Evolutionary conservation across 2,888 invertebrate genomes (phyloP).

Genomic region (Luffia ferchaultella): DNA sequence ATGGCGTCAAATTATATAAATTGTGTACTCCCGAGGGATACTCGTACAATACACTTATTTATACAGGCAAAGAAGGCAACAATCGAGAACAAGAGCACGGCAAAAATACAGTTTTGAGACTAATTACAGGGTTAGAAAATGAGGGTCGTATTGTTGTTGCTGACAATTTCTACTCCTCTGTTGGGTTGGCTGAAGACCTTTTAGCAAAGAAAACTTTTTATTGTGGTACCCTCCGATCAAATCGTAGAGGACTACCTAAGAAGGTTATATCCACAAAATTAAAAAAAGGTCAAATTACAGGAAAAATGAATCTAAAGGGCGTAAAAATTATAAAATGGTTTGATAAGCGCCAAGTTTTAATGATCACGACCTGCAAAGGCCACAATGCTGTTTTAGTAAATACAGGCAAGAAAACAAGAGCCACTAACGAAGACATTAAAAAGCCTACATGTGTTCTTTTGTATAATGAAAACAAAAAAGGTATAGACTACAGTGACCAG

Average conservation of each 20-base stretch:
- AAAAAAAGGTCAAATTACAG: slow-evolving; percentile 6
- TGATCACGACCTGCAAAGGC: slow-evolving; percentile 20
- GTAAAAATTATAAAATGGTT: slow-evolving; percentile 18
- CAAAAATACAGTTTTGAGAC: slow-evolving; percentile 5
- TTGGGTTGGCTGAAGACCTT: slow-evolving; percentile 18
- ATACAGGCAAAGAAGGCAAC: slow-evolving; percentile 17
- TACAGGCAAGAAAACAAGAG: slow-evolving; percentile 16
- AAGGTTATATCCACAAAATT: slow-evolving; percentile 2
- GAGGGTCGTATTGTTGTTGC: slow-evolving; percentile 18
- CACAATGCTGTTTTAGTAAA: slow-evolving; percentile 13
- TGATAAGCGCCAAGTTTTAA: slow-evolving; percentile 17
- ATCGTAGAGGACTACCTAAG: slow-evolving; percentile 8
- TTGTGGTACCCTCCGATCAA: slow-evolving; percentile 10
- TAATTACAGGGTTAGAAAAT: slow-evolving; percentile 9
- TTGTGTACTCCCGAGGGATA: slow-evolving; percentile 24
- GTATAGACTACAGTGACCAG: slow-evolving; percentile 17
- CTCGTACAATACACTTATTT: slow-evolving; percentile 17
- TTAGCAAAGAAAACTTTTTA: slow-evolving; percentile 12
- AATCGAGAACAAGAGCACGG: slow-evolving; percentile 10
- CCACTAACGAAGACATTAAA: slow-evolving; percentile 14
- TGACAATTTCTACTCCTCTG: slow-evolving; percentile 22
- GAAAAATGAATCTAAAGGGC: slow-evolving; percentile 11
- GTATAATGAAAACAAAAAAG: slow-evolving; percentile 21
- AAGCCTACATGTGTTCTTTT: slow-evolving; percentile 18
- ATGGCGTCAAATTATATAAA: slow-evolving; percentile 27